A percentile compares a stretch with the other conserved stretches of the same genome.
These are phyloP conservation scores for Falco rusticolus DNA, from an alignment of 2,797 vertebrate species.

Conservation along the genomic window DNA sequence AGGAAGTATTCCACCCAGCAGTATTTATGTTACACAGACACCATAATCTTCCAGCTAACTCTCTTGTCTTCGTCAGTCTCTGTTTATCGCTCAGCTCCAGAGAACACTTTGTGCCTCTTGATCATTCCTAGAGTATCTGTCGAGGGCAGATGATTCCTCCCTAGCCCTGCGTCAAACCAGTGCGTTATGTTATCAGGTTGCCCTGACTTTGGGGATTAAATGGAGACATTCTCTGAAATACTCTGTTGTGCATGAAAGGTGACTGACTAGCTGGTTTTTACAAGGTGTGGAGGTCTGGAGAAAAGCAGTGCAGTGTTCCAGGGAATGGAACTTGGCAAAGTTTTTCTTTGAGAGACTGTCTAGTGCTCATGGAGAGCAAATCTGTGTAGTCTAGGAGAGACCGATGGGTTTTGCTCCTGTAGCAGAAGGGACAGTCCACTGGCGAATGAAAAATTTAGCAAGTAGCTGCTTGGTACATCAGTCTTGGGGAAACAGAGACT, in stretches of 20 bases:
- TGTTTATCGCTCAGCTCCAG: not conserved
- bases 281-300: not conserved
- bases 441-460: not conserved
- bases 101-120: not conserved
- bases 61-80: not conserved
- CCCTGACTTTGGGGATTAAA: not conserved
- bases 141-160: not conserved
- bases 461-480: not conserved
- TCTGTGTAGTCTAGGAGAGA: not conserved
- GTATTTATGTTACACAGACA: not conserved
- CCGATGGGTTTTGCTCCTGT: not conserved
- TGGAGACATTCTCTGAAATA: not conserved
- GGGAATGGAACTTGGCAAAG: not conserved
- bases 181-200: not conserved
- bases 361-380: not conserved
- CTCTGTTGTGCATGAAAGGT: not conserved
- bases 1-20: not conserved
- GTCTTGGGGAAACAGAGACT: fast-evolving
- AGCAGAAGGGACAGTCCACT: not conserved
- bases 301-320: not conserved
- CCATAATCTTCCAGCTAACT: not conserved
- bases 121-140: not conserved
- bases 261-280: not conserved
- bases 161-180: not conserved
- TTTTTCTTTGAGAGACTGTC: not conserved